Evolutionary conservation across 2,797 vertebrate species (phyloP).

Genomic region (Melanotaenia boesemani): DNA sequence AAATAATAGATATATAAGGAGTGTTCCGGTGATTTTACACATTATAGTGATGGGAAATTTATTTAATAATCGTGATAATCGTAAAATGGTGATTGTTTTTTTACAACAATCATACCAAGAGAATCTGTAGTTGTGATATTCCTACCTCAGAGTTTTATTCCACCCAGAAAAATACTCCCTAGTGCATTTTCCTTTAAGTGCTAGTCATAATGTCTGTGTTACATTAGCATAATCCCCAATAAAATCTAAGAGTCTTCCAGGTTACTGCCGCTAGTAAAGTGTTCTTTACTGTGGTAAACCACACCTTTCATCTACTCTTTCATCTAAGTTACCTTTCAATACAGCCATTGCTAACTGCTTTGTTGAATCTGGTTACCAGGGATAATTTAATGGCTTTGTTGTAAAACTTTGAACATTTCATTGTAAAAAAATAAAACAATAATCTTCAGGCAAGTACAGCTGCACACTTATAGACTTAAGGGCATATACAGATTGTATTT

Average conservation of each 20-base stretch:
- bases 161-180: neutral
- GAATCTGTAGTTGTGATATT: too few species aligned
- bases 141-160: neutral
- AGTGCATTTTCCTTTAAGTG: slow-evolving; percentile 24
- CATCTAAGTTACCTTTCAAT: slow-evolving; percentile 55
- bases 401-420: slow-evolving; percentile 14
- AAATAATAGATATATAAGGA: too few species aligned
- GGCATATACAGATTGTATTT: slow-evolving; percentile 5
- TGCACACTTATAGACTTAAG: neutral
- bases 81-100: too few species aligned
- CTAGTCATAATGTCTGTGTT: slow-evolving; percentile 31
- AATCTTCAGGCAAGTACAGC: neutral
- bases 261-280: slow-evolving; percentile 58
- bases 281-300: slow-evolving; percentile 67
- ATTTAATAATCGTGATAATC: too few species aligned
- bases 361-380: neutral
- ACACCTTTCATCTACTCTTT: slow-evolving; percentile 71
- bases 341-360: slow-evolving; percentile 26
- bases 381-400: neutral
- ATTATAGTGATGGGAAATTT: too few species aligned
- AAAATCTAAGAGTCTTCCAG: slow-evolving; percentile 60
- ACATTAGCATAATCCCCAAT: slow-evolving; percentile 56
- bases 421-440: neutral
- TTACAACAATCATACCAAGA: too few species aligned
- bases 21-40: too few species aligned